Conservation (phyloP, 2,113 vertebrate species). For the Pycnonotus jocosus region DNA sequence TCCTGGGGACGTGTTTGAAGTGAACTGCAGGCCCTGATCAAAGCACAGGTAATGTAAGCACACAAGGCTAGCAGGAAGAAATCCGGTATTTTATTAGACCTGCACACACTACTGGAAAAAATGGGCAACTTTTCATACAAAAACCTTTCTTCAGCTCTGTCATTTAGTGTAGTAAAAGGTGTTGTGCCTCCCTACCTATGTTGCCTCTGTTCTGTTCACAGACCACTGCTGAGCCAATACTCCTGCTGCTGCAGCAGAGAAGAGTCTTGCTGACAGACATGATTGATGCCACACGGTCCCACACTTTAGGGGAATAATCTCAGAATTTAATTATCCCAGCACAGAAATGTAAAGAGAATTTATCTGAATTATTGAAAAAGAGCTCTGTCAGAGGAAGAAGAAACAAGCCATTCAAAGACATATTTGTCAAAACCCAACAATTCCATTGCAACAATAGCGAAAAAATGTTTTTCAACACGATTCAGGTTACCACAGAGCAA, state of each 20-base stretch:
- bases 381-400: not conserved
- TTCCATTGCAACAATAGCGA: not conserved
- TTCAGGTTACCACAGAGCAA: not conserved
- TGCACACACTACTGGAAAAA: not conserved
- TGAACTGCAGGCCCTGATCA: not conserved
- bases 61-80: not conserved
- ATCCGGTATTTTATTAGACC: not conserved
- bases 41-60: not conserved
- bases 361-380: not conserved
- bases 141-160: not conserved
- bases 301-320: not conserved
- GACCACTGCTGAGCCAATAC: not conserved
- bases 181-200: not conserved
- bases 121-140: not conserved
- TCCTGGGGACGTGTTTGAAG: slow-evolving; percentile 21
- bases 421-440: not conserved
- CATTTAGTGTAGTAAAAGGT: not conserved
- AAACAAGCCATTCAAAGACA: not conserved
- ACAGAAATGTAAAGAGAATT: not conserved
- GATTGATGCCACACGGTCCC: not conserved
- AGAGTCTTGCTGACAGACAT: not conserved
- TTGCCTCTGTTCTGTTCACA: not conserved
- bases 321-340: not conserved
- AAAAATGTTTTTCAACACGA: not conserved
- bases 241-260: not conserved